phyloP scores from a whole-genome alignment of 2,113 vertebrate genomes.

The Halichoerus grypus region DNA sequence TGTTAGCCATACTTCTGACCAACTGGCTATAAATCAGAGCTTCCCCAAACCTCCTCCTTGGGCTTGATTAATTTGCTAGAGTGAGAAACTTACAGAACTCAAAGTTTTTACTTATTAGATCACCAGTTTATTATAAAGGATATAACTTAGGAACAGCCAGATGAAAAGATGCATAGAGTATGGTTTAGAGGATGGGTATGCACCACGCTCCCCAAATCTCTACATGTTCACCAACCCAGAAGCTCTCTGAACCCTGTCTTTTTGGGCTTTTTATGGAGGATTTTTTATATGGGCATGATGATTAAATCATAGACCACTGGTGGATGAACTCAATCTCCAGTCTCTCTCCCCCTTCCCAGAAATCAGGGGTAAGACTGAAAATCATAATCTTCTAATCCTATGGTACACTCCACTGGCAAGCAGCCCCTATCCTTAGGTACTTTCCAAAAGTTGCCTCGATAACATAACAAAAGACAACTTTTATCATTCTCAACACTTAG shows the following conservation, averaged over 20 bases:
- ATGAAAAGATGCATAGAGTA: neutral
- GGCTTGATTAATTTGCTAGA: neutral
- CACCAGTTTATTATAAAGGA: neutral
- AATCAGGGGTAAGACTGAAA: neutral
- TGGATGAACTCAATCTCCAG: neutral
- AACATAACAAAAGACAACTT: neutral
- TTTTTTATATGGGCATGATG: neutral
- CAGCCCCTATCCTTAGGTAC: neutral
- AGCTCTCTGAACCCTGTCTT: neutral
- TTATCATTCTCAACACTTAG: neutral
- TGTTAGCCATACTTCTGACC: neutral
- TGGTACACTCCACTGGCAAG: neutral
- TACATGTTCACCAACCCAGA: neutral
- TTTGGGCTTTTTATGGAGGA: neutral
- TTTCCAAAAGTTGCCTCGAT: neutral
- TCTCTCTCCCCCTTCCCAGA: neutral
- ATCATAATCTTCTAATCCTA: neutral
- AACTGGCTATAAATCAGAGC: neutral
- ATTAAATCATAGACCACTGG: neutral
- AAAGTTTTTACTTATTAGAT: neutral
- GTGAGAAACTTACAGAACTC: neutral
- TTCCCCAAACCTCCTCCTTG: neutral
- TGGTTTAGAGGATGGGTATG: neutral
- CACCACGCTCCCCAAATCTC: neutral
- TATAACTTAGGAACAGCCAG: neutral